A percentile compares a stretch with the other conserved stretches of the same genome.
Evolutionary conservation across 2,797 vertebrate genomes (phyloP).

Genomic region (Cossypha polioptera): DNA sequence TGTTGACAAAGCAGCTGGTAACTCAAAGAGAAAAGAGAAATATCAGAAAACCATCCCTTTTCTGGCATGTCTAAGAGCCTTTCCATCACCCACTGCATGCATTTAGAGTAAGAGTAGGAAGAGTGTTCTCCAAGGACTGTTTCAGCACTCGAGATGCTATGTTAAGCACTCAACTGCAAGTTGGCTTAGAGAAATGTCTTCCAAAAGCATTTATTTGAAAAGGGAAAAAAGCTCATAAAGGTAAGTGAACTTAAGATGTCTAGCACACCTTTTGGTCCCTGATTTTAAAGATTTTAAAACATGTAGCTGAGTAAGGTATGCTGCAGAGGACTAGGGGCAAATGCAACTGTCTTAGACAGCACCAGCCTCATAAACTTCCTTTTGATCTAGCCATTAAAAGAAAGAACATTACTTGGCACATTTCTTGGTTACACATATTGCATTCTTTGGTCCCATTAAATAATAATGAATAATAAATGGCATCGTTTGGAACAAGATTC

Average conservation of each 20-base stretch:
- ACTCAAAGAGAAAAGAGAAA: conserved; percentile 14
- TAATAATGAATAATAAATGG: conserved; percentile 68
- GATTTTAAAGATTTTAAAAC: not conserved
- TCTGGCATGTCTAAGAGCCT: conserved; percentile 37
- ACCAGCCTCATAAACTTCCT: conserved; percentile 47
- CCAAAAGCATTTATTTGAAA: conserved; percentile 36
- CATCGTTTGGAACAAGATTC: conserved; percentile 36
- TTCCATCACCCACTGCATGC: conserved; percentile 40
- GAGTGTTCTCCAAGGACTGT: conserved; percentile 55
- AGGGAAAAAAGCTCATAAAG: not conserved
- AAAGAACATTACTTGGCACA: conserved; percentile 65
- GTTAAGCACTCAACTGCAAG: conserved; percentile 51
- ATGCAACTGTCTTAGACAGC: conserved; percentile 23
- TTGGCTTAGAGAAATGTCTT: conserved; percentile 36
- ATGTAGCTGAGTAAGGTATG: not conserved
- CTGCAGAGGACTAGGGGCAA: conserved; percentile 38
- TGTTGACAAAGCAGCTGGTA: conserved; percentile 33
- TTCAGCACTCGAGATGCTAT: conserved; percentile 34
- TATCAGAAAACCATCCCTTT: conserved; percentile 1
- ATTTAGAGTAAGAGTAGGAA: not conserved
- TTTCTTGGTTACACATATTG: conserved; percentile 61
- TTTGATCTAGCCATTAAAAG: conserved; percentile 58
- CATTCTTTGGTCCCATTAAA: conserved; percentile 63
- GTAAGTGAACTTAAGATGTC: not conserved
- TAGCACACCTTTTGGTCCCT: not conserved